Conservation (phyloP, 2,113 vertebrate species). For the Scopus umbretta region DNA sequence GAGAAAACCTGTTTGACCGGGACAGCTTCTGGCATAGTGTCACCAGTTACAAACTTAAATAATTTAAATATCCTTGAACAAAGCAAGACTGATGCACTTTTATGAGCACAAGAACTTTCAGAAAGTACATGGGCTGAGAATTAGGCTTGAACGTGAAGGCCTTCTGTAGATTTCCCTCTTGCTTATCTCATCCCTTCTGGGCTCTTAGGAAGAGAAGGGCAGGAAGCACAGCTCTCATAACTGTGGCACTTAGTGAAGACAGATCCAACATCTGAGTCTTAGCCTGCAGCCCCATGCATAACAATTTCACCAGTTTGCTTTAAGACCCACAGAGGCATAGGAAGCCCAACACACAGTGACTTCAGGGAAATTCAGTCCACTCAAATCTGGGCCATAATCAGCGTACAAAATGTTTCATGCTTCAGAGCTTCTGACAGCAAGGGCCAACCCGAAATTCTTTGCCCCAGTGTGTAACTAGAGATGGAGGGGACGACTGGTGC, state of each 20-base stretch:
- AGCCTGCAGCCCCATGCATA: neutral
- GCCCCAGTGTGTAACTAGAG: neutral
- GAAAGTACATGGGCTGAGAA: neutral
- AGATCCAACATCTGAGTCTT: neutral
- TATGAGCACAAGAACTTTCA: neutral
- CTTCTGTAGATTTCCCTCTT: neutral
- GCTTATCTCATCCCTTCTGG: neutral
- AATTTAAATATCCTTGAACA: neutral
- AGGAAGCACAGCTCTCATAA: neutral
- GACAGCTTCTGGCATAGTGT: neutral
- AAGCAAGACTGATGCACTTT: neutral
- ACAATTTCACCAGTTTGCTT: neutral
- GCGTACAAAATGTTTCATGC: neutral
- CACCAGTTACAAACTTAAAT: neutral
- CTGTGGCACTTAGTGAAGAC: neutral
- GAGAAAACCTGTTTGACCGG: neutral
- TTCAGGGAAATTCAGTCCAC: neutral
- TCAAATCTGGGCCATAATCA: neutral
- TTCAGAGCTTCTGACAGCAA: constrained; percentile 6
- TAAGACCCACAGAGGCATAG: neutral
- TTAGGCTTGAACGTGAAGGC: neutral
- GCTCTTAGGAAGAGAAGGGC: neutral
- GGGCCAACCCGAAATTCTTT: neutral
- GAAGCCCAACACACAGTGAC: neutral
- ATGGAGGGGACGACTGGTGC: neutral